phyloP scores from a whole-genome alignment of 2,797 vertebrate genomes.

The Pipistrellus nathusii region DNA sequence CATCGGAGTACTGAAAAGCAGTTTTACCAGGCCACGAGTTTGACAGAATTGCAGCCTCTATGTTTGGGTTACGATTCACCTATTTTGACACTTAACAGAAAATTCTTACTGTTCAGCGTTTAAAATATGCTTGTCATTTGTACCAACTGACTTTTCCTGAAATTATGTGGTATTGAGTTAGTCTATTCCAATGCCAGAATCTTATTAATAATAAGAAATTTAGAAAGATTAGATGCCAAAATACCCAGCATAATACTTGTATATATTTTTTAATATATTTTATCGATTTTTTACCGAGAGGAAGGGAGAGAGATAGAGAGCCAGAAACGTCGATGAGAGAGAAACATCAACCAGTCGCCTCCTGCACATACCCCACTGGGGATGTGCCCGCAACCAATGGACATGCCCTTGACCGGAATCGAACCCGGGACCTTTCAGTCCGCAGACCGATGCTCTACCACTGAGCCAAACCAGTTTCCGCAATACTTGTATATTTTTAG shows the following conservation, averaged over 20 bases:
- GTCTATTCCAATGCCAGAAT: neutral
- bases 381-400: too few species aligned
- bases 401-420: too few species aligned
- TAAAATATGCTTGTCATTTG: neutral
- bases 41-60: neutral
- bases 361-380: too few species aligned
- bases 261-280: too few species aligned
- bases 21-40: neutral
- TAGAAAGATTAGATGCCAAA: neutral
- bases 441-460: too few species aligned
- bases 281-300: too few species aligned
- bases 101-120: neutral
- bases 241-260: neutral
- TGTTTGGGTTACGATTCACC: neutral
- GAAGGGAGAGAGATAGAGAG: too few species aligned
- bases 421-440: too few species aligned
- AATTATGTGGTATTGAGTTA: neutral
- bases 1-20: neutral
- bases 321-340: too few species aligned
- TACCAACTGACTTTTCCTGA: neutral
- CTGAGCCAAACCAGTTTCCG: too few species aligned
- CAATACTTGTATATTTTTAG: neutral
- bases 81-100: neutral
- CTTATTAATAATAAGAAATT: neutral
- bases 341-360: too few species aligned